Base-by-base conservation (phyloP, 2,888 invertebrate species). In the Hirudinaria manillensis region DNA sequence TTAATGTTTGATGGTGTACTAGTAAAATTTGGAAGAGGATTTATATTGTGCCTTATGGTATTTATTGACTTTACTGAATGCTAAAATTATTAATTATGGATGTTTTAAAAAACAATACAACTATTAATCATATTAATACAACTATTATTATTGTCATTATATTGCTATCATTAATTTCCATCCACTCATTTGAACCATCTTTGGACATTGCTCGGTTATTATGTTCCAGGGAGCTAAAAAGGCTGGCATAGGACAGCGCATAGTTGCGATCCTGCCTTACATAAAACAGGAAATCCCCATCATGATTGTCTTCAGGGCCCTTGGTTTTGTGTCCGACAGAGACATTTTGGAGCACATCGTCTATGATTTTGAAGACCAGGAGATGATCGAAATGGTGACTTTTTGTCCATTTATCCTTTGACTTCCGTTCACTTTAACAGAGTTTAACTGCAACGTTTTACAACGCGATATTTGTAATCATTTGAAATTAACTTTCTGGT, bases 201-300 rank as follows among this genome's bases (percentile, higher is more conserved):
- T 45, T 45, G 45, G 1, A 45, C 45, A 10, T 4, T 6, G 10
- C n/a, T n/a, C 53, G 10, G 34, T 68, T 68, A 27, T 1, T 1
- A 68, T 68, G 29, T 67, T 67, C 16, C 67, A 94, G 87, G 94
- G 93, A 81, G 93, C 66, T n/a, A 68, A 38, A 4, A 74, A 68
- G n/a, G 67, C 53, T 29, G 96, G 97, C 0, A 98, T 99, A 87
- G 99, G 99, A 67, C 99, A 99, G 86, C 89, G 97, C 78, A 99
- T 99, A 77, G 93, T 98, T 81, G 94, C 95, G 1, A 95, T 99
- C 85, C 88, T 99, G 76, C 99, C 99, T 0, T 99, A 99, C 83
- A 96, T 99, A 78, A 97, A 95, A 84, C 96, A 98, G 87, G 99
- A 99, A 88, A 99, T 99, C 81, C 99, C 99, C 0, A 96, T 99